phyloP scores from a whole-genome alignment of 2,113 vertebrate species.

The Cariama cristata region DNA sequence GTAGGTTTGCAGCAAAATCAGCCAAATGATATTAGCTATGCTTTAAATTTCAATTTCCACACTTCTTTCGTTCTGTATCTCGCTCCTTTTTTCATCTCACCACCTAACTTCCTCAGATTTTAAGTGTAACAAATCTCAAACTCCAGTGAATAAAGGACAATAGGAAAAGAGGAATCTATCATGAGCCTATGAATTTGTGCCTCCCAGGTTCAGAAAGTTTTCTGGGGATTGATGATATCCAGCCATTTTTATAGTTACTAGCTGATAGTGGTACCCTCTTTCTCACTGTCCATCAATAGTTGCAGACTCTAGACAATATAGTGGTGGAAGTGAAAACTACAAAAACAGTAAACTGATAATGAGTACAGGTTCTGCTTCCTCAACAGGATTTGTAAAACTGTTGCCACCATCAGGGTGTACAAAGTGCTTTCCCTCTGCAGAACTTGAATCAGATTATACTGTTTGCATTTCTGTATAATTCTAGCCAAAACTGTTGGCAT shows the following conservation, averaged over 20 bases:
- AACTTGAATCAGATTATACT: neutral
- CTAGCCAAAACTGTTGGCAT: neutral
- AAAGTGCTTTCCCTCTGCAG: neutral
- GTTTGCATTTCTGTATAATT: neutral
- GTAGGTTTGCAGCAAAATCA: constrained; percentile 43
- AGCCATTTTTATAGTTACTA: neutral
- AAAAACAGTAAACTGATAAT: neutral
- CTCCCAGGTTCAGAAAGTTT: neutral
- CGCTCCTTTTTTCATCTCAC: constrained; percentile 39
- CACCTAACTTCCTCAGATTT: constrained; percentile 50
- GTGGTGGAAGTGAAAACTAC: neutral
- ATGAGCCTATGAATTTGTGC: neutral
- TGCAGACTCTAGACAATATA: neutral
- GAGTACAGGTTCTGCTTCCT: neutral
- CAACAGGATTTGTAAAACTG: neutral
- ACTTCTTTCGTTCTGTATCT: constrained; percentile 42
- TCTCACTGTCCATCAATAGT: neutral
- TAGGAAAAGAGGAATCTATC: neutral
- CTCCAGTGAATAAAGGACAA: neutral
- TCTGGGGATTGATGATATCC: neutral
- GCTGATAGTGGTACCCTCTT: neutral
- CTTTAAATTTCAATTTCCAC: constrained; percentile 65
- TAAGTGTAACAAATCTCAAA: constrained; percentile 27
- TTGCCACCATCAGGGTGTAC: neutral
- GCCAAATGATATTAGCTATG: constrained; percentile 65